These are phyloP conservation scores for Nixonia krombeini DNA, from an alignment of 1,140 invertebrate genomes.

Conservation along the genomic window DNA sequence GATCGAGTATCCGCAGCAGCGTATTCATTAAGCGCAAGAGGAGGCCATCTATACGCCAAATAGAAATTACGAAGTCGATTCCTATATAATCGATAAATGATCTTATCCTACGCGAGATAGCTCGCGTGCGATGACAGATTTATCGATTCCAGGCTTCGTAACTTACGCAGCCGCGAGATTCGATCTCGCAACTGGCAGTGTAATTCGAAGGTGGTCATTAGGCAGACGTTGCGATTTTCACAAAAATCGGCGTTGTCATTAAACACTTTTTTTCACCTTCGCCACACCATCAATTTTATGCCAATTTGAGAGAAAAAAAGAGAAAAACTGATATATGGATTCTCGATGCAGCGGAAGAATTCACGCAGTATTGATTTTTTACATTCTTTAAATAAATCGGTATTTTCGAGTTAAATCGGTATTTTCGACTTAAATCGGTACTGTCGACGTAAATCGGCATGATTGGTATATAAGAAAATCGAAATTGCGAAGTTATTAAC, in stretches of 20 bases:
- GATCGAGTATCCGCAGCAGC: constrained; percentile 13
- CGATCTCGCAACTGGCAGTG: constrained; percentile 29
- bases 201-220: constrained; percentile 42
- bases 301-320: too few species aligned
- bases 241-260: constrained; percentile 13
- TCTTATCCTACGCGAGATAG: constrained; percentile 23
- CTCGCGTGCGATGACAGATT: constrained; percentile 44
- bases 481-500: too few species aligned
- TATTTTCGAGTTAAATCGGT: too few species aligned
- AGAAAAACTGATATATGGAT: too few species aligned
- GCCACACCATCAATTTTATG: not conserved
- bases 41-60: constrained; percentile 21
- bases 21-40: constrained; percentile 8
- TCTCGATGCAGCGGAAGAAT: not conserved
- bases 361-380: too few species aligned
- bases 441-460: too few species aligned
- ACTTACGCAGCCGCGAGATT: constrained; percentile 40
- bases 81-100: constrained; percentile 43
- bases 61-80: constrained; percentile 39
- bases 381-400: too few species aligned
- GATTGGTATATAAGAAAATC: too few species aligned
- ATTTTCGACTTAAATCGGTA: too few species aligned
- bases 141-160: constrained; percentile 45
- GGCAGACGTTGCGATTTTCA: constrained; percentile 23
- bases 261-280: constrained; percentile 6